Base-by-base conservation (phyloP, 2,113 vertebrate species). In the Cynocephalus volans region DNA sequence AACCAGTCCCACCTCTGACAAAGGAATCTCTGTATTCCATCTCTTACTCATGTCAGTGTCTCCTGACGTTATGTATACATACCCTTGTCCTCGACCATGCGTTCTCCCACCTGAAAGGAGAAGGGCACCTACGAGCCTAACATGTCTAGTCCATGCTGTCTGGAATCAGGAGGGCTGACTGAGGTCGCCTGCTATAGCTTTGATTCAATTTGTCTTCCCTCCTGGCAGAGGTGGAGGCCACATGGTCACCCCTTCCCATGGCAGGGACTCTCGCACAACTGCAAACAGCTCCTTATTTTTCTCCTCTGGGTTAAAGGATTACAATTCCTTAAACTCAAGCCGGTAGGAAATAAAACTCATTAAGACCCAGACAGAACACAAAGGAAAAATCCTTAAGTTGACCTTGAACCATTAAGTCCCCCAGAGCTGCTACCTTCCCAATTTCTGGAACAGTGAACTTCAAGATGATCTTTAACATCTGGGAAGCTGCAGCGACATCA, bases 351-450 rank as follows among this genome's bases (percentile, higher is more conserved):
- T 23, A 48, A 13, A 73, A 65, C 18, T 41, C 41, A 41, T 3
- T 41, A 36, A 77, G 70, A 88, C 33, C 72, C 9, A 24, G 24
- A 75, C 1, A 9, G 69, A 82, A 36, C 15, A 60, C n/a, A 36
- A 19, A 75, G 65, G 67, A 65, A 52, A 56, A 67, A 28, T 8
- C 52, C 15, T 54, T 23, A 41, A n/a, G 23, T 7, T 17, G 80
- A 56, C 50, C 36, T 24, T 5, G 26, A 54, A 2, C 5, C 31
- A 4, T 3, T 1, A 36, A 28, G 26, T 6, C 31, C 33, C 62
- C 31, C 23, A 0, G 33, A 8, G 56, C 9, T 0, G 36, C 82
- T 97, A 98, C 98, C 98, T 98, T 98, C 24, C 89, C 56, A 0
- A 98, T 86, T 26, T 97, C 95, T 0, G 69, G 81, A 58, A 96